A percentile compares a stretch with the other conserved stretches of the same genome.
phyloP scores from a whole-genome alignment of 2,888 invertebrate genomes.

The Eristalis arbustorum region DNA sequence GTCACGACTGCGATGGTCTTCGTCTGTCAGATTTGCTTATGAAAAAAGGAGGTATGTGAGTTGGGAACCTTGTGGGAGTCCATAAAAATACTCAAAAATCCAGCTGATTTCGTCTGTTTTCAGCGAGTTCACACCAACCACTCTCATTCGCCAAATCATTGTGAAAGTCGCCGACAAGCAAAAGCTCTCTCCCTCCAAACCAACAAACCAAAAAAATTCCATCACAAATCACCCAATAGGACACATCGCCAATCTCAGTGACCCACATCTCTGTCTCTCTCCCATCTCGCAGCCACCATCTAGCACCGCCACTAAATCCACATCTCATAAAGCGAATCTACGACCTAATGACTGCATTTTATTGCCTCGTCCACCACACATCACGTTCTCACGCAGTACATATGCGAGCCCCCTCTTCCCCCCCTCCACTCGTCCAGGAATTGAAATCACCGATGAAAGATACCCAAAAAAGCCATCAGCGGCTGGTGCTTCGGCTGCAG shows the following conservation, averaged over 20 bases:
- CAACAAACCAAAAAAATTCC: neutral
- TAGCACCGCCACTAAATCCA: neutral
- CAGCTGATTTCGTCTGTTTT: no score
- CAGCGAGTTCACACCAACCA: no score
- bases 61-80: no score
- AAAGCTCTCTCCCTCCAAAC: neutral
- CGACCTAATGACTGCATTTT: neutral
- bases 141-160: neutral
- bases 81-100: no score
- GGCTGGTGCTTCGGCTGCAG: neutral
- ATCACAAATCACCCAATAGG: neutral
- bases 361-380: neutral
- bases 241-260: neutral
- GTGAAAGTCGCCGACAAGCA: neutral
- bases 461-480: neutral
- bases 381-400: constrained; percentile 13
- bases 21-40: no score
- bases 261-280: neutral
- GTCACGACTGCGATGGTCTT: no score
- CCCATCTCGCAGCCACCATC: neutral
- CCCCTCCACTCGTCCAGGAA: neutral
- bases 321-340: neutral
- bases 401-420: neutral
- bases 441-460: neutral
- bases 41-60: no score